These are phyloP conservation scores for Eulemur albifrons DNA, from an alignment of 2,797 vertebrate species.

Conservation along the genomic window DNA sequence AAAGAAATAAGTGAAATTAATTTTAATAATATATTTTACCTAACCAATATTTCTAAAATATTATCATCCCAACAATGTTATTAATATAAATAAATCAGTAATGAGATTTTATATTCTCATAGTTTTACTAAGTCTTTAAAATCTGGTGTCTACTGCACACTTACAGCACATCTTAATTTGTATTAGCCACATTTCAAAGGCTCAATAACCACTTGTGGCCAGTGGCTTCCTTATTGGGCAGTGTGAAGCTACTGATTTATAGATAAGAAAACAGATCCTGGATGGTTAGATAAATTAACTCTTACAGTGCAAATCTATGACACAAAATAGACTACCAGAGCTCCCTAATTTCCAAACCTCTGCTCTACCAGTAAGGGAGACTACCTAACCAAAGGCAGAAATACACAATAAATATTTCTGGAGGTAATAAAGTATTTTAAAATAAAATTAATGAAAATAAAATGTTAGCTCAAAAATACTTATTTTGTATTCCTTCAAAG, in stretches of 20 bases:
- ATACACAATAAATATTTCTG: not conserved
- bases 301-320: not conserved
- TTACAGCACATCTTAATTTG: not conserved
- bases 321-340: not conserved
- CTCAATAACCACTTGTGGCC: not conserved
- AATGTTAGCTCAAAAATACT: not conserved
- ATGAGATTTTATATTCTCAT: not conserved
- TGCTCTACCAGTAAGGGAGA: not conserved
- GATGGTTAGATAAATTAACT: not conserved
- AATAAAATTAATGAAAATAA: slow-evolving; percentile 42
- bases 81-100: slow-evolving; percentile 12
- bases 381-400: slow-evolving; percentile 9
- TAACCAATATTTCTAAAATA: not conserved
- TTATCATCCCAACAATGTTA: not conserved
- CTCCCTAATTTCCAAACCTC: not conserved
- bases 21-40: slow-evolving; percentile 18
- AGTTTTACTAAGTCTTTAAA: slow-evolving; percentile 1
- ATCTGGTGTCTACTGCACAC: not conserved
- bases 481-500: not conserved
- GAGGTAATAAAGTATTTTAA: not conserved
- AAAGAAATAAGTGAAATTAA: slow-evolving; percentile 17
- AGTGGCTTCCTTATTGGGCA: not conserved
- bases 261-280: not conserved
- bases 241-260: not conserved
- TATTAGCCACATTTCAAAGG: not conserved